Conservation (phyloP, 2,888 invertebrate genomes). For the Metallyticus violacea region DNA sequence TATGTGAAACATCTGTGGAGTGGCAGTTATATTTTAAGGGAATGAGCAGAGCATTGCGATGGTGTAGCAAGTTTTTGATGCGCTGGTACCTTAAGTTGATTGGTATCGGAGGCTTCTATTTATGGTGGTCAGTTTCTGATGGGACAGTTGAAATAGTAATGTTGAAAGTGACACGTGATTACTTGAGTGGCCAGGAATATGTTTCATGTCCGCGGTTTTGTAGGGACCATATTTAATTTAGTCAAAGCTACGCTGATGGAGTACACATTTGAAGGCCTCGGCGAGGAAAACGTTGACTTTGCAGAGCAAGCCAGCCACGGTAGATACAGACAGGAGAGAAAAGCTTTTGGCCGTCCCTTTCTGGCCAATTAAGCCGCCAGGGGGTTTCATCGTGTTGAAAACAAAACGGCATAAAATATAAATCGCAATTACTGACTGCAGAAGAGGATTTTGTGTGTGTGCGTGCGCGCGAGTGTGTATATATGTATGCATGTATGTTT, state of each 20-base stretch:
- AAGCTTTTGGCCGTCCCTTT: slow-evolving; percentile 16
- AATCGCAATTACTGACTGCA: slow-evolving; percentile 17
- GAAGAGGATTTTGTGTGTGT: slow-evolving; percentile 13
- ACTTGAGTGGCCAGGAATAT: not conserved
- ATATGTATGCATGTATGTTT: not conserved
- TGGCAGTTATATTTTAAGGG: no score
- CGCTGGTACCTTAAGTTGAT: not conserved
- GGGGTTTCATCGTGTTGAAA: slow-evolving; percentile 16
- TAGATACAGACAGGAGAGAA: not conserved
- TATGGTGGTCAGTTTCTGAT: not conserved
- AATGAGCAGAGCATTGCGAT: no score
- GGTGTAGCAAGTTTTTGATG: not conserved
- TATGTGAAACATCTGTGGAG: no score
- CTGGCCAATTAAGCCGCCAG: slow-evolving; percentile 15
- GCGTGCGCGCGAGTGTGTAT: no score
- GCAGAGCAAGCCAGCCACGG: not conserved
- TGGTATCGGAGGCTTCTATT: not conserved
- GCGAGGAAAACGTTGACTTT: slow-evolving; percentile 7
- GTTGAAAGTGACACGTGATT: not conserved
- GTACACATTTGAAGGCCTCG: not conserved
- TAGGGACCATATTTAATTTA: not conserved
- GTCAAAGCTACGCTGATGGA: not conserved
- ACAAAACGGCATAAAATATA: slow-evolving; percentile 20
- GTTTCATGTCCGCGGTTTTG: not conserved
- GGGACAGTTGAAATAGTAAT: not conserved